Evolutionary conservation across 2,888 invertebrate genomes (phyloP).

Genomic region (Spodoptera exigua): DNA sequence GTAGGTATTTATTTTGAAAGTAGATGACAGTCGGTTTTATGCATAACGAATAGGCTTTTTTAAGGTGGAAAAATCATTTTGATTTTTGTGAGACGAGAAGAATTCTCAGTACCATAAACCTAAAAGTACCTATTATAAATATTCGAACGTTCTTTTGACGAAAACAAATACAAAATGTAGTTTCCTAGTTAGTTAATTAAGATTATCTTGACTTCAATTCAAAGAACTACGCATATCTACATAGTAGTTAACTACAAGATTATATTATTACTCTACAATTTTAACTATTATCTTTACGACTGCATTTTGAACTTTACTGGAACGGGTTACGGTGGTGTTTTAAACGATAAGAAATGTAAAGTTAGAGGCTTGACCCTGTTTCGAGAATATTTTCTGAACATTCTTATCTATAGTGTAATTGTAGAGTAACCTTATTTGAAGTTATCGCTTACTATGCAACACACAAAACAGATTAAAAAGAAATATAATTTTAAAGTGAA

Average conservation of each 20-base stretch:
- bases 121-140: no score
- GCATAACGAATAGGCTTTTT: no score
- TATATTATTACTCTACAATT: constrained; percentile 21
- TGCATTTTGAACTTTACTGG: neutral
- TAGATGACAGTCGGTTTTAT: no score
- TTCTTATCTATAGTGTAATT: constrained; percentile 50
- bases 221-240: constrained; percentile 7
- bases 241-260: constrained; percentile 9
- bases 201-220: constrained; percentile 16
- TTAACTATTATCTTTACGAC: constrained; percentile 1
- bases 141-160: no score
- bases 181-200: constrained; percentile 8
- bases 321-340: neutral
- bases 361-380: constrained; percentile 18
- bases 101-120: no score
- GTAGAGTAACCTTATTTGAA: constrained; percentile 35
- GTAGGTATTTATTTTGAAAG: no score
- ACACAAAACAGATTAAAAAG: constrained; percentile 29
- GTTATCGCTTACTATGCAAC: constrained; percentile 25
- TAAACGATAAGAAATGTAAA: constrained; percentile 4
- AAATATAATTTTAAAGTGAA: neutral
- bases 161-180: neutral
- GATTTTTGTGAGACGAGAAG: no score
- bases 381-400: constrained; percentile 27
- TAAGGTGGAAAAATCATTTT: no score